These are phyloP conservation scores for Isaurus tuberculatus DNA, from an alignment of 92 coral and sea anemone genomes.

Conservation along the genomic window DNA sequence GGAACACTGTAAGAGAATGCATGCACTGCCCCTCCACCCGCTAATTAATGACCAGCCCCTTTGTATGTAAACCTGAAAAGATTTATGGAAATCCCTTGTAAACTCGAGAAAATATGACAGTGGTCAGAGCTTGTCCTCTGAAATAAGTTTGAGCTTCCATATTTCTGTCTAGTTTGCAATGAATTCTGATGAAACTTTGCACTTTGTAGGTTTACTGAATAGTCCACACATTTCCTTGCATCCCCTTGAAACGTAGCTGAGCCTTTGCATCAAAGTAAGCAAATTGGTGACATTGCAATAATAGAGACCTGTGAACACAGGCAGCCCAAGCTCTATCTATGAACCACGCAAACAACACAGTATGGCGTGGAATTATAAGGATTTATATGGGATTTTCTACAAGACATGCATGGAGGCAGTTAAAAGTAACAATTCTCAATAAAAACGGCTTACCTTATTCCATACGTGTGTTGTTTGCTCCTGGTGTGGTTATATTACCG, in stretches of 20 bases:
- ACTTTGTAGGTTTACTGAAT: conserved; percentile 1
- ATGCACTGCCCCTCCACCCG: neutral
- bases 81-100: neutral
- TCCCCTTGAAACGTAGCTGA: neutral
- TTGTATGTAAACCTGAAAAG: neutral
- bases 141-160: neutral
- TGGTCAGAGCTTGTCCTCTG: neutral
- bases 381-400: too few relatives aligned
- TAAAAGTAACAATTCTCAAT: too few relatives aligned
- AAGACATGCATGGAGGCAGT: too few relatives aligned
- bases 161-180: conserved; percentile 1
- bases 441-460: too few relatives aligned
- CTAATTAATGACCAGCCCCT: neutral
- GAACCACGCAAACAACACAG: too few relatives aligned
- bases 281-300: neutral
- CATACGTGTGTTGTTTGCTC: too few relatives aligned
- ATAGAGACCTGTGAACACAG: too few relatives aligned
- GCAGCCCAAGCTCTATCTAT: too few relatives aligned
- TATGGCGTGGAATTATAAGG: too few relatives aligned
- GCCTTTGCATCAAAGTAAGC: neutral
- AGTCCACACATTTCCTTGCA: neutral
- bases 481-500: neutral
- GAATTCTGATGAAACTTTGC: neutral
- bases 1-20: conserved; percentile 11
- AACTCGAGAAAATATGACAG: neutral